A percentile compares a stretch with the other conserved stretches of the same genome.
Conservation (phyloP, 2,797 vertebrate genomes). For the Semaprochilodus insignis region DNA sequence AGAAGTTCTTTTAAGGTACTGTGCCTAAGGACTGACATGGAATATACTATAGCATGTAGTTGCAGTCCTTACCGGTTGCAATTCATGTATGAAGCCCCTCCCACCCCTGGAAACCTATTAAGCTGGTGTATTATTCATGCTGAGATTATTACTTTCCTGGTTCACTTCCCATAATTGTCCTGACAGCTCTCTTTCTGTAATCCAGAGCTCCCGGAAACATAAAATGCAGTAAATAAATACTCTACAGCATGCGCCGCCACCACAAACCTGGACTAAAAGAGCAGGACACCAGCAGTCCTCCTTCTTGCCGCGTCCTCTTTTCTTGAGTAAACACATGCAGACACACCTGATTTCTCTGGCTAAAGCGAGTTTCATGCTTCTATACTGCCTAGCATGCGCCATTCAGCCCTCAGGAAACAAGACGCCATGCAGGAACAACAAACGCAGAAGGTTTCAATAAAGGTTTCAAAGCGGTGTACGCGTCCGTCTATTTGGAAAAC, state of each 20-base stretch:
- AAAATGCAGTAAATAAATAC: conserved; percentile 71
- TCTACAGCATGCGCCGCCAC: conserved; percentile 65
- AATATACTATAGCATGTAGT: not conserved
- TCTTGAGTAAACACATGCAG: conserved; percentile 7
- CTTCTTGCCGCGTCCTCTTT: not conserved
- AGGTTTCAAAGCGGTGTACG: not conserved
- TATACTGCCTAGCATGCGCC: too few relatives aligned
- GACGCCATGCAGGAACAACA: not conserved
- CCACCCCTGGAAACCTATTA: conserved; percentile 67
- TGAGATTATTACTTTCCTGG: conserved; percentile 75
- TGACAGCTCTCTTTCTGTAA: conserved; percentile 62
- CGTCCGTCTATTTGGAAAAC: too few relatives aligned
- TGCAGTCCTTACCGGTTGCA: conserved; percentile 12
- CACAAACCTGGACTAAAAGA: conserved; percentile 52
- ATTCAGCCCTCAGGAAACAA: not conserved
- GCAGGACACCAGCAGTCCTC: conserved; percentile 32
- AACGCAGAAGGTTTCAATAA: not conserved
- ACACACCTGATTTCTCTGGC: not conserved
- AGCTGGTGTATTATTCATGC: conserved; percentile 79
- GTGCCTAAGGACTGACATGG: too few relatives aligned
- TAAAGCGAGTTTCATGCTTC: not conserved
- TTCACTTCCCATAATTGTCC: conserved; percentile 77
- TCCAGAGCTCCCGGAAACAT: conserved; percentile 69
- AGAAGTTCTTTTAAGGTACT: too few relatives aligned
- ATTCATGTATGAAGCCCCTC: conserved; percentile 59